phyloP scores from a whole-genome alignment of 2,888 invertebrate species.

The Ornithoptera alexandrae region DNA sequence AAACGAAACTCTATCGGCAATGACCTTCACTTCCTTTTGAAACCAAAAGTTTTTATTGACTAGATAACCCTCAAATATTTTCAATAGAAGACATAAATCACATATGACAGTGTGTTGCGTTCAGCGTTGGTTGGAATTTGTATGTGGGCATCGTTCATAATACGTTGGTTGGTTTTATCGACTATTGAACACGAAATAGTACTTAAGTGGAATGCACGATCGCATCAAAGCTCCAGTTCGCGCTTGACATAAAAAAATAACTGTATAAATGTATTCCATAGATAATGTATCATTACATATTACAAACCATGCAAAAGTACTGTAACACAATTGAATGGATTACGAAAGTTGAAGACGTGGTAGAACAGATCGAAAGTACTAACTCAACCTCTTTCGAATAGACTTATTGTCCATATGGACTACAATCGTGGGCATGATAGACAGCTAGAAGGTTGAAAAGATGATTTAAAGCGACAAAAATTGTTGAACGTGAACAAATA shows the following conservation, averaged over 20 bases:
- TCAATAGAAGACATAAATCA: background rate
- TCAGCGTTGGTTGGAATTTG: constrained; percentile 1
- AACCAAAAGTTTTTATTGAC: too few species aligned
- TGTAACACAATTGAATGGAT: background rate
- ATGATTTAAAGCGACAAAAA: too few species aligned
- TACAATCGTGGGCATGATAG: too few species aligned
- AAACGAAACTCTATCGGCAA: too few species aligned
- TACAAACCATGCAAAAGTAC: background rate
- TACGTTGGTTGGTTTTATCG: constrained; percentile 15
- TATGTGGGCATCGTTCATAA: background rate
- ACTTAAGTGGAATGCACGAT: constrained; percentile 19
- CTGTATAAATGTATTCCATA: background rate
- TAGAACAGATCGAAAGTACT: too few species aligned
- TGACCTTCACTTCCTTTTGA: too few species aligned
- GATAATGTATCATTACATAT: background rate
- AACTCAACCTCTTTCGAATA: too few species aligned
- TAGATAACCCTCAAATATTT: background rate
- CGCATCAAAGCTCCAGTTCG: constrained; percentile 14
- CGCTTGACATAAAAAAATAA: constrained; percentile 19
- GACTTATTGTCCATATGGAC: too few species aligned
- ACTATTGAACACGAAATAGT: constrained; percentile 27
- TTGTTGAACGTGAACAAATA: too few species aligned
- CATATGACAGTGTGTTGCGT: background rate
- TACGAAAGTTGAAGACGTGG: too few species aligned
- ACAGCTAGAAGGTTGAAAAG: too few species aligned